A percentile compares a stretch with the other conserved stretches of the same genome.
These are phyloP conservation scores for Ooceraea biroi DNA, from an alignment of 1,140 invertebrate species.

Conservation along the genomic window DNA sequence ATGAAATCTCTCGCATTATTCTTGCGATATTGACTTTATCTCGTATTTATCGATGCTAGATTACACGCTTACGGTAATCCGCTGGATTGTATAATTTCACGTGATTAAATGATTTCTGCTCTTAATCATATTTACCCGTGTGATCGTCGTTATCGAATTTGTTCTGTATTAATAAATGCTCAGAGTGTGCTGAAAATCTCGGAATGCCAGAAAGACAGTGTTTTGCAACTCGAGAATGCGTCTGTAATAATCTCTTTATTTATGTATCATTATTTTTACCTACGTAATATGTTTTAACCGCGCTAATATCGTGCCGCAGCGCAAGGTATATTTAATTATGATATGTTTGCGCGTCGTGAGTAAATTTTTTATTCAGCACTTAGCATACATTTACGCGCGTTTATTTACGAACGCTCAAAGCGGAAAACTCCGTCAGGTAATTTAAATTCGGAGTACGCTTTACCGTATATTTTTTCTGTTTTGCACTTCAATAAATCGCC, in stretches of 20 bases:
- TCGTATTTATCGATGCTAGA: neutral
- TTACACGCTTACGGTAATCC: neutral
- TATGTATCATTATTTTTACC: neutral
- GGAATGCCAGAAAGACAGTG: neutral
- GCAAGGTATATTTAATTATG: neutral
- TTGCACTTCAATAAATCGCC: constrained; percentile 18
- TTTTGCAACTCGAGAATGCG: neutral
- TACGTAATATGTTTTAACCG: neutral
- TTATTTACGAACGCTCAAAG: constrained; percentile 16
- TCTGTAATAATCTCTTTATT: neutral
- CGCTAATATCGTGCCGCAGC: neutral
- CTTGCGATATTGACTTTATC: constrained; percentile 8
- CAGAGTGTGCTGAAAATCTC: neutral
- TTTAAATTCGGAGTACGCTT: neutral
- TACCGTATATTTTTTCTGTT: neutral
- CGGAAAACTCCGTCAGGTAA: neutral
- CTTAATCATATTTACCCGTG: neutral
- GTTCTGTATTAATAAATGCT: neutral
- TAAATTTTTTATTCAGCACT: constrained; percentile 15
- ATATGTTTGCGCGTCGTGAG: neutral
- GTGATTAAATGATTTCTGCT: neutral
- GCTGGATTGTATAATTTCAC: constrained; percentile 15
- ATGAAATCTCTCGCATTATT: neutral
- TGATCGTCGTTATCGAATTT: neutral
- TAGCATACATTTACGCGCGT: neutral